Evolutionary conservation across 1,140 invertebrate genomes (phyloP).

Genomic region (Diachasma alloeum): DNA sequence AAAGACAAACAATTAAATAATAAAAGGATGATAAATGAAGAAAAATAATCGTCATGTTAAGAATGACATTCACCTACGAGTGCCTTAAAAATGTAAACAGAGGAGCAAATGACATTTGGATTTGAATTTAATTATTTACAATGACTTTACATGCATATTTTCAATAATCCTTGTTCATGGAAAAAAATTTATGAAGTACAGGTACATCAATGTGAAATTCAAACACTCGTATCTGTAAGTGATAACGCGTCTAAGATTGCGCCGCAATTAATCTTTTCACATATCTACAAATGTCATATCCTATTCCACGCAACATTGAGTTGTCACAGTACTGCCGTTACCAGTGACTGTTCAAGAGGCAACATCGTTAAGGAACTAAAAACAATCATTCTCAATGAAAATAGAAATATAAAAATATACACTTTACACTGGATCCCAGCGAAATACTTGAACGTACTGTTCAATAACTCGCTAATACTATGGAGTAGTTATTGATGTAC

Average conservation of each 20-base stretch:
- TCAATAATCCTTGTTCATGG: background rate
- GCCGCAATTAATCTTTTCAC: background rate
- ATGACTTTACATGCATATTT: background rate
- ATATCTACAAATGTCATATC: background rate
- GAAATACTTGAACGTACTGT: background rate
- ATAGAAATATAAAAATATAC: conserved; percentile 3
- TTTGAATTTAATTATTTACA: background rate
- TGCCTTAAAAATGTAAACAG: too few species aligned
- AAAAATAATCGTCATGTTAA: too few species aligned
- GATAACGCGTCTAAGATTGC: background rate
- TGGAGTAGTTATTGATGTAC: background rate
- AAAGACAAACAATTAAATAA: too few species aligned
- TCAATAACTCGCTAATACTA: background rate
- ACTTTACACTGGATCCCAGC: background rate
- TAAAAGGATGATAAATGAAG: too few species aligned
- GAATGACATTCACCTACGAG: too few species aligned
- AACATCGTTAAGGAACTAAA: background rate
- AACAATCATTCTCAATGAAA: background rate
- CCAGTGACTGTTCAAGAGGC: background rate
- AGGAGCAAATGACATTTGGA: too few species aligned
- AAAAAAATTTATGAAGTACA: background rate
- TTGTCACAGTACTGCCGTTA: background rate
- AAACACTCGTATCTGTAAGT: background rate
- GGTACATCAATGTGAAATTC: too few species aligned
- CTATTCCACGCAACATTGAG: background rate